Percentiles rank a stretch among this genome's conserved stretches.
These are phyloP conservation scores for Sebastes umbrosus DNA, from an alignment of 2,797 vertebrate species.

Conservation along the genomic window DNA sequence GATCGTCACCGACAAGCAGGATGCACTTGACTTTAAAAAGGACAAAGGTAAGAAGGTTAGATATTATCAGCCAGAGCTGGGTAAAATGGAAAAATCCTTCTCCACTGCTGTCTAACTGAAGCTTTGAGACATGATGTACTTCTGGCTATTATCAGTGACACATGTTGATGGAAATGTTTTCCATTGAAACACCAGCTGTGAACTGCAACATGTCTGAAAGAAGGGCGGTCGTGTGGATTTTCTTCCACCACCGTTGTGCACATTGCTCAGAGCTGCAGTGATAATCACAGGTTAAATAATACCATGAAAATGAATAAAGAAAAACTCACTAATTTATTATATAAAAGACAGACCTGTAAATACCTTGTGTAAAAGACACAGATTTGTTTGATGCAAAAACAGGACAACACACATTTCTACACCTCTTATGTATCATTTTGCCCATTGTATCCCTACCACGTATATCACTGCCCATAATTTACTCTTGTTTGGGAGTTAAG, in stretches of 20 bases:
- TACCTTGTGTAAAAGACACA: background rate
- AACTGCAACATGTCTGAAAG: background rate
- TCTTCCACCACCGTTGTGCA: background rate
- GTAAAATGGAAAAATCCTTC: background rate
- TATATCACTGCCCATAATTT: background rate
- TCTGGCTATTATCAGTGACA: background rate
- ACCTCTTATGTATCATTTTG: background rate
- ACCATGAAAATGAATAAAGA: background rate
- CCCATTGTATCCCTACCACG: no score
- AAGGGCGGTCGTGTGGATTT: background rate
- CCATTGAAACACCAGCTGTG: background rate
- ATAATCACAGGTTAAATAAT: background rate
- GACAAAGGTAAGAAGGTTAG: conserved; percentile 89
- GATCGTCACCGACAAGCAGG: conserved; percentile 98
- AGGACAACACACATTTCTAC: background rate
- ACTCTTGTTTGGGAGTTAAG: background rate
- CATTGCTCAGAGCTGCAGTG: background rate
- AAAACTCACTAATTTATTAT: background rate
- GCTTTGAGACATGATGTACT: background rate
- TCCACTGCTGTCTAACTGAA: background rate
- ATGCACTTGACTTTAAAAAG: conserved; percentile 99
- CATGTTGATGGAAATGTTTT: background rate
- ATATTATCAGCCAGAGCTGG: background rate
- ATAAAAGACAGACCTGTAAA: background rate
- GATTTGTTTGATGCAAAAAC: background rate